phyloP scores from a whole-genome alignment of 2,797 vertebrate genomes.

The Poecilia gillii region DNA sequence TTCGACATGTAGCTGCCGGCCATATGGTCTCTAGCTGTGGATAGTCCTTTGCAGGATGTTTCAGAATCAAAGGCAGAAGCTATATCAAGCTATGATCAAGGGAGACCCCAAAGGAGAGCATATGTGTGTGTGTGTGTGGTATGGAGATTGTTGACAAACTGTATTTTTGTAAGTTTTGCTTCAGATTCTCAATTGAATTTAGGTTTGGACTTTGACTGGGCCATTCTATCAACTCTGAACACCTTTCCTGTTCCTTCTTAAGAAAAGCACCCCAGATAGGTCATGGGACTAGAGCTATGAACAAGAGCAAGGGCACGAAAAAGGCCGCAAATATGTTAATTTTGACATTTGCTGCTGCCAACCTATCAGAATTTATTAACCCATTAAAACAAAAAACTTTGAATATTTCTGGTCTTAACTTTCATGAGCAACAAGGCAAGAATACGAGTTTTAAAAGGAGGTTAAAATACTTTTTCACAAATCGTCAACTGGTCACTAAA shows the following conservation, averaged over 20 bases:
- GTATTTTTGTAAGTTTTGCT: neutral
- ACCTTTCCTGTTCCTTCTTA: neutral
- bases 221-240: neutral
- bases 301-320: neutral
- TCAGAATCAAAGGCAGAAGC: constrained; percentile 25
- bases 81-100: constrained; percentile 43
- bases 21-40: constrained; percentile 74
- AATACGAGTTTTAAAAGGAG: neutral
- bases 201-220: neutral
- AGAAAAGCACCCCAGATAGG: neutral
- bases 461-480: neutral
- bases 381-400: neutral
- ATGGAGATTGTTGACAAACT: neutral
- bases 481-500: neutral
- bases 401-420: neutral
- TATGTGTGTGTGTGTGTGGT: constrained; percentile 7
- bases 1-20: constrained; percentile 39
- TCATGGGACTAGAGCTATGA: neutral
- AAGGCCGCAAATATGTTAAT: neutral
- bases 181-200: neutral
- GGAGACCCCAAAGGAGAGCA: constrained; percentile 53
- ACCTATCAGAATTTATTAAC: neutral
- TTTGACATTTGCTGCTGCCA: neutral
- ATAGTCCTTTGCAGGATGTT: constrained; percentile 42
- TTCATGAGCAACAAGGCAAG: neutral